Evolutionary conservation across 2,888 invertebrate species (phyloP).

Genomic region (Maniola hyperantus): DNA sequence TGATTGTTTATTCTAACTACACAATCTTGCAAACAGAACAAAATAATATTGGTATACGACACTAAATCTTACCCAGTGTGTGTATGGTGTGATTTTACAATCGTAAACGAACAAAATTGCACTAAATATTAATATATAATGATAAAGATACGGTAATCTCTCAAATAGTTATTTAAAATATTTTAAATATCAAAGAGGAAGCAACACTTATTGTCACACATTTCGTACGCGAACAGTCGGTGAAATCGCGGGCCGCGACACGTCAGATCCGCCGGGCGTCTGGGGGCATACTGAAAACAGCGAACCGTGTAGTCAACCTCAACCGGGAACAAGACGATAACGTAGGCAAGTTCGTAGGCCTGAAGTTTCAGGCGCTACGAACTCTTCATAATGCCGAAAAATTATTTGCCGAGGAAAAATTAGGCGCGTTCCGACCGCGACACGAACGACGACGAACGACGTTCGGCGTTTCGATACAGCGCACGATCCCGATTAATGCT

Average conservation of each 20-base stretch:
- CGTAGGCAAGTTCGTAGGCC: constrained; percentile 43
- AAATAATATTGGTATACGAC: neutral
- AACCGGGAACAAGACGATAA: constrained; percentile 34
- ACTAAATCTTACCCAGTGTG: constrained; percentile 26
- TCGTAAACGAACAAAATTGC: constrained; percentile 6
- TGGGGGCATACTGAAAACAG: constrained; percentile 65
- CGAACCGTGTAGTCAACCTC: constrained; percentile 48
- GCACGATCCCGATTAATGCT: constrained; percentile 80
- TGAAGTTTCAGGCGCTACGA: constrained; percentile 59
- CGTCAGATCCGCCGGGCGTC: constrained; percentile 61
- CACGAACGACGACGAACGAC: constrained; percentile 68
- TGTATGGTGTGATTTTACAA: constrained; percentile 4
- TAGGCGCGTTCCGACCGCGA: constrained; percentile 67
- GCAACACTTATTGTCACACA: constrained; percentile 82
- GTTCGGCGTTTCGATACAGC: constrained; percentile 64
- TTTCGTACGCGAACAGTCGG: constrained; percentile 68
- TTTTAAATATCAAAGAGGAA: constrained; percentile 58
- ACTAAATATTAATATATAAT: constrained; percentile 13
- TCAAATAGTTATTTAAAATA: constrained; percentile 34
- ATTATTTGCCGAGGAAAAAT: constrained; percentile 69
- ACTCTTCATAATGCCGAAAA: constrained; percentile 63
- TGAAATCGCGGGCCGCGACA: constrained; percentile 58
- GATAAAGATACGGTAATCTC: constrained; percentile 19
- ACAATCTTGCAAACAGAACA: neutral
- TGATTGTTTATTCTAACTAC: neutral